A percentile compares a stretch with the other conserved stretches of the same genome.
phyloP scores from a whole-genome alignment of 1,140 invertebrate genomes.

The Spodoptera frugiperda region DNA sequence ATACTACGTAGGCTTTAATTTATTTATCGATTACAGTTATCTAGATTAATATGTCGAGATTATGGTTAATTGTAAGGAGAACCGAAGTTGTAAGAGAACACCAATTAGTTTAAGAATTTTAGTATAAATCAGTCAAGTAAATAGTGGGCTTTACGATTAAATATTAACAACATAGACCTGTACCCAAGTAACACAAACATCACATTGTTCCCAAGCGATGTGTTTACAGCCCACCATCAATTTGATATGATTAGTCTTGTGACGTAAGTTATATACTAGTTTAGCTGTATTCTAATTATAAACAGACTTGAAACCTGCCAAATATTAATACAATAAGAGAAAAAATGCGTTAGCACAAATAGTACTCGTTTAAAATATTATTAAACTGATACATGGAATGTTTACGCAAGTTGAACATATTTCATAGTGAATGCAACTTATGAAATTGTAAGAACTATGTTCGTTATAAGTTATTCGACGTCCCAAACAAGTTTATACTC shows the following conservation, averaged over 20 bases:
- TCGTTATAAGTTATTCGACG: neutral
- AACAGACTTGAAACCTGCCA: slow-evolving; percentile 76
- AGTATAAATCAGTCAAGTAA: slow-evolving; percentile 6
- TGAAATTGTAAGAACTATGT: slow-evolving; percentile 13
- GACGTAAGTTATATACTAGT: slow-evolving; percentile 44
- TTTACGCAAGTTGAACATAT: slow-evolving; percentile 35
- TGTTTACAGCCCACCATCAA: slow-evolving; percentile 14
- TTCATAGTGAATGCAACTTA: slow-evolving; percentile 12
- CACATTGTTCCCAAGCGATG: neutral
- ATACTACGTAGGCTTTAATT: slow-evolving; percentile 44
- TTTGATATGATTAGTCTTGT: slow-evolving; percentile 40
- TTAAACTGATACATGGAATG: slow-evolving; percentile 20
- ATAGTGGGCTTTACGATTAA: slow-evolving; percentile 9
- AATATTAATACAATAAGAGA: slow-evolving; percentile 75
- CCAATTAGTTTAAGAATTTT: slow-evolving; percentile 61
- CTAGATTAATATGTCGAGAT: slow-evolving; percentile 31
- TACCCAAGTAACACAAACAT: too few relatives aligned
- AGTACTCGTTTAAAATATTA: slow-evolving; percentile 49
- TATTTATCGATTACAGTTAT: slow-evolving; percentile 41
- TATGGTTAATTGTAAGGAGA: slow-evolving; percentile 34
- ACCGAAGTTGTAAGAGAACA: slow-evolving; percentile 67
- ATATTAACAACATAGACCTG: too few relatives aligned
- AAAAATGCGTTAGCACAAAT: slow-evolving; percentile 62
- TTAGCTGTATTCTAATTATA: slow-evolving; percentile 57
- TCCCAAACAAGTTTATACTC: neutral